phyloP scores from a whole-genome alignment of 2,113 vertebrate genomes.

The Dromas ardeola region DNA sequence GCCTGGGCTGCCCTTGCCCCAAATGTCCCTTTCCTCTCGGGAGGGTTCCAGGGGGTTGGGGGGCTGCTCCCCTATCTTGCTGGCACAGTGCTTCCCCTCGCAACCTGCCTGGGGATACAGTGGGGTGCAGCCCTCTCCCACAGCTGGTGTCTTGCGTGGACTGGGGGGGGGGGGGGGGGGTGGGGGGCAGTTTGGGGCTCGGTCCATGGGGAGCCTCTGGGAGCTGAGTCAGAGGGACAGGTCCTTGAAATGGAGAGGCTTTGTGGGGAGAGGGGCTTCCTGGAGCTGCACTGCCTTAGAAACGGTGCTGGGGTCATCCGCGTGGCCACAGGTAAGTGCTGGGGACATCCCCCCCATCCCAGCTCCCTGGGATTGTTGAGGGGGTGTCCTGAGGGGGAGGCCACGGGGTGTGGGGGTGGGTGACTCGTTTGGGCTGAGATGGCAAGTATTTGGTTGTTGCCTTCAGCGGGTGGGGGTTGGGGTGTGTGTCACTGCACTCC shows the following conservation, averaged over 20 bases:
- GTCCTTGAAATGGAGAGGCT: neutral
- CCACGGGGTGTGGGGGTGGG: rapidly evolving
- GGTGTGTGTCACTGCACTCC: neutral
- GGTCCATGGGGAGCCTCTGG: neutral
- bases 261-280: neutral
- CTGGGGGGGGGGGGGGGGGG: neutral
- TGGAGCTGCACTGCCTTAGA: neutral
- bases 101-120: no score
- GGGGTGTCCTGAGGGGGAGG: neutral
- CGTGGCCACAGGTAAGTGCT: neutral
- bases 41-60: neutral
- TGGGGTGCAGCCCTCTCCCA: no score
- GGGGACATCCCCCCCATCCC: no score
- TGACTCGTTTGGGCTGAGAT: neutral
- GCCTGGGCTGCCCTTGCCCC: neutral
- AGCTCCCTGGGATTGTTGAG: neutral
- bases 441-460: no score
- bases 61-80: neutral
- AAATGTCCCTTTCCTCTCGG: neutral
- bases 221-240: neutral
- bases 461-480: neutral
- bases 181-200: no score
- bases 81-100: neutral
- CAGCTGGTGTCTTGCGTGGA: no score
- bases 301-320: no score